A percentile compares a stretch with the other conserved stretches of the same genome.
These are phyloP conservation scores for Anagyrus pseudococci DNA, from an alignment of 2,888 invertebrate genomes.

Conservation along the genomic window DNA sequence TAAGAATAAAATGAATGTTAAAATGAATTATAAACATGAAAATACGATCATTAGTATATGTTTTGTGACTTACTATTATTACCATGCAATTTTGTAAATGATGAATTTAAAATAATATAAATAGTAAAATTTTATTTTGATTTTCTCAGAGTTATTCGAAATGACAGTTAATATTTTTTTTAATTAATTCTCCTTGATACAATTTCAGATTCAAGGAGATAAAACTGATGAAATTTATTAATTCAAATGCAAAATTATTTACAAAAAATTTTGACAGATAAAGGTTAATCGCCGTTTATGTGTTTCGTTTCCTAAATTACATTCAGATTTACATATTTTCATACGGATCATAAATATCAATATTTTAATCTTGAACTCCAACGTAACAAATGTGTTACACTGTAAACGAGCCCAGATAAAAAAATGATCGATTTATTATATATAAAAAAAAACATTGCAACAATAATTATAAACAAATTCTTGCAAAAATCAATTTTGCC, in stretches of 20 bases:
- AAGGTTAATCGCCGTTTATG: background rate
- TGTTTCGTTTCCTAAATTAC: background rate
- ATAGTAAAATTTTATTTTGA: background rate
- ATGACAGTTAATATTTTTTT: too few relatives aligned
- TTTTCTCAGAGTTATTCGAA: too few relatives aligned
- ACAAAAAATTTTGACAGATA: background rate
- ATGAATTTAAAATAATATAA: constrained; percentile 39
- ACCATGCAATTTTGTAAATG: background rate
- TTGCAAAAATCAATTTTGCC: constrained; percentile 30
- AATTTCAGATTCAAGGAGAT: background rate
- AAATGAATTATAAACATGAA: too few relatives aligned
- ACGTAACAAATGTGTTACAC: constrained; percentile 19
- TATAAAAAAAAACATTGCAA: constrained; percentile 29
- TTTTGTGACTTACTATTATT: too few relatives aligned
- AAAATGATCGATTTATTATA: constrained; percentile 10
- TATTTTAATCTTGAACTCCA: background rate
- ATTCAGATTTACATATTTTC: background rate
- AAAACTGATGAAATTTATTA: background rate
- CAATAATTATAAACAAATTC: constrained; percentile 30
- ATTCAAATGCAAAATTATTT: background rate
- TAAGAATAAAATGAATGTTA: too few relatives aligned
- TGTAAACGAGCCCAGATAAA: constrained; percentile 9
- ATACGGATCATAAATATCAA: background rate
- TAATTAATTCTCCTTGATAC: background rate
- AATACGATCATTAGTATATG: too few relatives aligned